A percentile compares a stretch with the other conserved stretches of the same genome.
Conservation (phyloP, 2,888 invertebrate species). For the Campaea margaritaria region DNA sequence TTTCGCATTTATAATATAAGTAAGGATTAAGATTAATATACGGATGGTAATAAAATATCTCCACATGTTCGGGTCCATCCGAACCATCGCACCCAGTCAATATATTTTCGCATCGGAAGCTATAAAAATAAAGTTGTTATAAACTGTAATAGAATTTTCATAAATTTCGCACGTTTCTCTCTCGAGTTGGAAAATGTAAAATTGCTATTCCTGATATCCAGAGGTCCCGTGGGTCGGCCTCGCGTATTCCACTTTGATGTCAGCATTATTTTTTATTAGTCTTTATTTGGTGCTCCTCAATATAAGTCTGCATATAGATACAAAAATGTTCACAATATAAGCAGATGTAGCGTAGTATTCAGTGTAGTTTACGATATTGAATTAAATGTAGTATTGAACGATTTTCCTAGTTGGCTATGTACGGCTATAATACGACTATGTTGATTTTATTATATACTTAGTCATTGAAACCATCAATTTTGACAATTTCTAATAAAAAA, state of each 20-base stretch:
- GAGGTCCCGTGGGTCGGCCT: slow-evolving; percentile 53
- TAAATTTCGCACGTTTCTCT: slow-evolving; percentile 37
- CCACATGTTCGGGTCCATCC: slow-evolving; percentile 3
- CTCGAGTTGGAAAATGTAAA: slow-evolving; percentile 46
- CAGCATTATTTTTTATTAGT: slow-evolving; percentile 69
- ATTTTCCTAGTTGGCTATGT: background rate
- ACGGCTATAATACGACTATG: no score
- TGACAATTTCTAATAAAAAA: background rate
- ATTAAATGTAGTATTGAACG: background rate
- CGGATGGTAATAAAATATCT: background rate
- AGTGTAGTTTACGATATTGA: background rate
- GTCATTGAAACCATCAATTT: background rate
- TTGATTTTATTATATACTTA: no score
- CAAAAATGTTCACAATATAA: no score
- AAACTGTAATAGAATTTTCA: slow-evolving; percentile 39
- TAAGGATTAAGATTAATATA: background rate
- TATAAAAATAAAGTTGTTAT: slow-evolving; percentile 36
- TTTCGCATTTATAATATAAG: no score
- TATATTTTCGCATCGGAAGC: slow-evolving; percentile 24
- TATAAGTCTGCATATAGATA: slow-evolving; percentile 36
- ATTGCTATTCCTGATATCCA: slow-evolving; percentile 51
- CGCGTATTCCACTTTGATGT: slow-evolving; percentile 62
- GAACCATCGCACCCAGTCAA: slow-evolving; percentile 4
- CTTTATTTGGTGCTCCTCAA: slow-evolving; percentile 54
- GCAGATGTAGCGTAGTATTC: no score